phyloP scores from a whole-genome alignment of 2,888 invertebrate species.

The Eurytoma adleriae region DNA sequence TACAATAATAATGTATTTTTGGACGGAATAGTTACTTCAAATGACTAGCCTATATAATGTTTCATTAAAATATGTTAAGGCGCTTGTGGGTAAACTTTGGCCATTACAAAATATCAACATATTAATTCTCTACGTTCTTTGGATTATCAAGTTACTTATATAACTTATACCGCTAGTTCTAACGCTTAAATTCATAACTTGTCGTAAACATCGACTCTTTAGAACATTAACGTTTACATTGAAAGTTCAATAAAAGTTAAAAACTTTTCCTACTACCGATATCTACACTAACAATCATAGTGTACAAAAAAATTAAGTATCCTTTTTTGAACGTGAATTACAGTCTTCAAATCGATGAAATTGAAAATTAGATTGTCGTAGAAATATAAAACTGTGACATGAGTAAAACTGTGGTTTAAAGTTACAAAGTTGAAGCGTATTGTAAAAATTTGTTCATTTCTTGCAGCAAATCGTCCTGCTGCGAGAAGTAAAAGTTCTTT shows the following conservation, averaged over 20 bases:
- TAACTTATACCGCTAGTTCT: background rate
- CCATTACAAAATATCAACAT: slow-evolving; percentile 11
- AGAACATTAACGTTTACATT: background rate
- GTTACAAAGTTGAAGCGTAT: slow-evolving; percentile 74
- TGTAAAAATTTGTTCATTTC: slow-evolving; percentile 76
- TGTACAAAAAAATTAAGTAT: slow-evolving; percentile 5
- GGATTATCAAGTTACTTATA: background rate
- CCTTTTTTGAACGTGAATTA: slow-evolving; percentile 14
- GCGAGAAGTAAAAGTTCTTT: slow-evolving; percentile 73
- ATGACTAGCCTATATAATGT: slow-evolving; percentile 13
- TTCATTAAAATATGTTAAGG: background rate
- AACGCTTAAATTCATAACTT: background rate
- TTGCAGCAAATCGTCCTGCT: slow-evolving; percentile 70
- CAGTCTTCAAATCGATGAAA: slow-evolving; percentile 25
- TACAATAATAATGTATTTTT: slow-evolving; percentile 12
- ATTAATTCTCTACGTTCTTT: background rate
- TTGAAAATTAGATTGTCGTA: slow-evolving; percentile 33
- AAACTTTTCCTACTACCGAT: background rate
- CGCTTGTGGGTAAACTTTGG: slow-evolving; percentile 21
- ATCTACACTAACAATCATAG: slow-evolving; percentile 18
- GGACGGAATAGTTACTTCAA: slow-evolving; percentile 34
- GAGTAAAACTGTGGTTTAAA: background rate
- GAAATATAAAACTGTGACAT: background rate
- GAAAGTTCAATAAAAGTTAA: slow-evolving; percentile 23
- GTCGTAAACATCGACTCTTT: background rate